A percentile compares a stretch with the other conserved stretches of the same genome.
Evolutionary conservation across 2,113 vertebrate genomes (phyloP).

Genomic region (Canis aureus): DNA sequence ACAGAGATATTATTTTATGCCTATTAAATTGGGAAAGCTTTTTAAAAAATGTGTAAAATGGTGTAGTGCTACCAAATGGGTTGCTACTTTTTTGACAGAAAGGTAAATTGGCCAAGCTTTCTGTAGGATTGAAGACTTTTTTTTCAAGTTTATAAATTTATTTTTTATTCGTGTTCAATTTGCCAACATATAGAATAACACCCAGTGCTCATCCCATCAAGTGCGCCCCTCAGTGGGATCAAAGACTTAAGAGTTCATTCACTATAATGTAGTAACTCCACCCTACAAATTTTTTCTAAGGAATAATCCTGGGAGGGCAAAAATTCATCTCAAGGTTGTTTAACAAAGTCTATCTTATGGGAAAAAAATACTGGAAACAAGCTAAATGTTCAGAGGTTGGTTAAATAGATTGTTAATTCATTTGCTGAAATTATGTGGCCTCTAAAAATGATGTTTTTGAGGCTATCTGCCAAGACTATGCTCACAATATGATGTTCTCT

Average conservation of each 20-base stretch:
- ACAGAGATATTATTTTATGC: neutral
- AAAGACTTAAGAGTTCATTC: neutral
- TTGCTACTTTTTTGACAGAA: slow-evolving; percentile 23
- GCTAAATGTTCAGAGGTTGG: neutral
- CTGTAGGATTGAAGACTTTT: neutral
- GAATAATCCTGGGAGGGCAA: neutral
- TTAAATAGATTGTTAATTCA: slow-evolving; percentile 43
- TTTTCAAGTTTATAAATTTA: too few species aligned
- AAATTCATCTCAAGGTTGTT: too few species aligned
- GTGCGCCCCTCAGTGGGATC: too few species aligned
- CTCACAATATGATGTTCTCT: slow-evolving; percentile 3
- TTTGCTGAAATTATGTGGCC: slow-evolving; percentile 5
- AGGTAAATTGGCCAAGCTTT: neutral
- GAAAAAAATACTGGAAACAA: neutral
- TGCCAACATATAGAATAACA: too few species aligned
- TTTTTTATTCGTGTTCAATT: too few species aligned
- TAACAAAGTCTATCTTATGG: neutral
- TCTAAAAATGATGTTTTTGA: slow-evolving; percentile 61
- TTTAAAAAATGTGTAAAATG: neutral
- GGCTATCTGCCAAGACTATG: neutral
- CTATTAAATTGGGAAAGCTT: neutral
- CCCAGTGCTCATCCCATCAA: too few species aligned
- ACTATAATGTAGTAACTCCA: neutral
- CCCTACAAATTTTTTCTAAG: slow-evolving; percentile 21
- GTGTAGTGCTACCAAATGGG: neutral